These are phyloP conservation scores for Charaxes varanes DNA, from an alignment of 1,140 invertebrate genomes.

Conservation along the genomic window DNA sequence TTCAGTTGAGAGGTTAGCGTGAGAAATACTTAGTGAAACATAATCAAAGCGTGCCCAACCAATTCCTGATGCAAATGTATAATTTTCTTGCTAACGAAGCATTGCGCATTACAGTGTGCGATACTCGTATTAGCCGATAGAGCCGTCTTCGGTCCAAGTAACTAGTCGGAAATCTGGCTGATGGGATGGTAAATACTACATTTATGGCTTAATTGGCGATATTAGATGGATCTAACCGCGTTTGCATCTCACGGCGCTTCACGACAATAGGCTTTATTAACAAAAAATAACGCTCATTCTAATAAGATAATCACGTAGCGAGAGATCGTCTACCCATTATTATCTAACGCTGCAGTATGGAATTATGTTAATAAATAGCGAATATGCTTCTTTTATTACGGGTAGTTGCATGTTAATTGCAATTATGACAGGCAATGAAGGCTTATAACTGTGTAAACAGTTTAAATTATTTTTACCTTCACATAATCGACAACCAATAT, in stretches of 20 bases:
- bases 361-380: conserved; percentile 3
- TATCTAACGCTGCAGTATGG: conserved; percentile 24
- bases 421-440: background rate
- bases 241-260: conserved; percentile 50
- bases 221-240: conserved; percentile 45
- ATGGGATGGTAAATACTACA: conserved; percentile 47
- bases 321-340: conserved; percentile 46
- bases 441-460: background rate
- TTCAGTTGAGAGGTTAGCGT: conserved; percentile 57
- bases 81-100: conserved; percentile 37
- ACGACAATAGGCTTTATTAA: conserved; percentile 59
- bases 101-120: conserved; percentile 25
- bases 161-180: too few relatives aligned
- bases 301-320: conserved; percentile 36
- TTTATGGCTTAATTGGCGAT: conserved; percentile 54
- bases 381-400: background rate
- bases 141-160: too few relatives aligned
- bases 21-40: conserved; percentile 50
- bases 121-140: too few relatives aligned
- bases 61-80: conserved; percentile 67
- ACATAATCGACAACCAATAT: too few relatives aligned
- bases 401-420: background rate
- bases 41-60: conserved; percentile 58
- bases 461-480: too few relatives aligned
- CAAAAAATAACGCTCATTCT: conserved; percentile 48